These are phyloP conservation scores for Oophaga sylvatica DNA, from an alignment of 2,797 vertebrate genomes.

Conservation along the genomic window DNA sequence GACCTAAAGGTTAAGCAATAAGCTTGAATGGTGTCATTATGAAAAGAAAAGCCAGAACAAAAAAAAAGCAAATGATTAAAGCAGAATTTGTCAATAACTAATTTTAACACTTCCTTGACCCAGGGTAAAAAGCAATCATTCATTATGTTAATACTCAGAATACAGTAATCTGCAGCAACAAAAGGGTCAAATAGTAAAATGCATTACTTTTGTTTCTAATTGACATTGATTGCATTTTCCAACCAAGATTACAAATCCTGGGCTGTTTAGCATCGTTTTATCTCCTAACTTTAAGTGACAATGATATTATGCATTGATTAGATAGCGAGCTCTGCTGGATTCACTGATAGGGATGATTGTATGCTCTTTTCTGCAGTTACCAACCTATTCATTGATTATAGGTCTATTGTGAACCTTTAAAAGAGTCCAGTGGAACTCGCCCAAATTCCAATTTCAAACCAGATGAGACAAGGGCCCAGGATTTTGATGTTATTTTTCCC, in stretches of 20 bases:
- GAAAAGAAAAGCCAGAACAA: conserved; percentile 5
- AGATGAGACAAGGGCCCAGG: too few relatives aligned
- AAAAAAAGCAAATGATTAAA: conserved; percentile 40
- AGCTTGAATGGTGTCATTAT: conserved; percentile 18
- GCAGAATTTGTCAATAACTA: conserved; percentile 38
- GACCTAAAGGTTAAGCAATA: conserved; percentile 49
- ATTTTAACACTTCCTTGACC: conserved; percentile 21
- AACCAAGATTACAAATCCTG: conserved; percentile 1
- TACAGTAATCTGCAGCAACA: neutral
- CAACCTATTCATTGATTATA: neutral
- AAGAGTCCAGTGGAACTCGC: too few relatives aligned
- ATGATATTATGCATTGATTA: conserved; percentile 6
- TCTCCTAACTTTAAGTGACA: neutral
- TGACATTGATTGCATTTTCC: conserved; percentile 39
- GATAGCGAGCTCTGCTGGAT: neutral
- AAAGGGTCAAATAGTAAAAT: neutral
- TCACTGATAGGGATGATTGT: neutral
- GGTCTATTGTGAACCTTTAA: too few relatives aligned
- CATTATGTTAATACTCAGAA: conserved; percentile 21
- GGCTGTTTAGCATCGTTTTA: neutral
- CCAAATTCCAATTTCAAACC: too few relatives aligned
- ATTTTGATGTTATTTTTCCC: too few relatives aligned
- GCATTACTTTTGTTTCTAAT: conserved; percentile 4
- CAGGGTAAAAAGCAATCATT: conserved; percentile 10
- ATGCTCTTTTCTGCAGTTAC: neutral